phyloP scores from a whole-genome alignment of 2,113 vertebrate genomes.

The Plectropomus leopardus region DNA sequence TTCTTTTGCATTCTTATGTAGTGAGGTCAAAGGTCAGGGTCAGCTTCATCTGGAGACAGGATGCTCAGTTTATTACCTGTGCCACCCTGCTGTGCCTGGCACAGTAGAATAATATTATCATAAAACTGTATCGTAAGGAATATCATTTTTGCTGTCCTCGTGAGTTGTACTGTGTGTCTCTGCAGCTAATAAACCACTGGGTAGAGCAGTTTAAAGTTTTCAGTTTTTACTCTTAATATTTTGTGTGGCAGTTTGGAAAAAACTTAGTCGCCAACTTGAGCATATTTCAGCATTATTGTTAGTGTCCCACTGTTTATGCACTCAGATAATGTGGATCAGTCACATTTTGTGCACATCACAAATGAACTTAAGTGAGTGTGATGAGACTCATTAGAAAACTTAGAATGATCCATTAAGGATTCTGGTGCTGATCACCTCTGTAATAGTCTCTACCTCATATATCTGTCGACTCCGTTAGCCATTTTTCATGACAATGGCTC shows the following conservation, averaged over 20 bases:
- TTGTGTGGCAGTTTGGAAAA: background rate
- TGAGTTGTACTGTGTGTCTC: background rate
- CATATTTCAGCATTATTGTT: conserved; percentile 18
- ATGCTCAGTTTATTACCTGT: background rate
- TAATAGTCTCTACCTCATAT: conserved; percentile 57
- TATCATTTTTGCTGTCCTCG: background rate
- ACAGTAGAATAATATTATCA: background rate
- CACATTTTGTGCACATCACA: conserved; percentile 46
- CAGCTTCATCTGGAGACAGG: conserved; percentile 12
- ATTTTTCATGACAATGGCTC: conserved; percentile 59
- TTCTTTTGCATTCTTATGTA: background rate
- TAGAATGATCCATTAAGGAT: conserved; percentile 42
- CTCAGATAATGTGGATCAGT: conserved; percentile 29
- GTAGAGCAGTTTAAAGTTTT: background rate
- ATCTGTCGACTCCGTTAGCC: conserved; percentile 45
- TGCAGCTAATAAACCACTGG: conserved; percentile 6
- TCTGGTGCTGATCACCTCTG: conserved; percentile 44
- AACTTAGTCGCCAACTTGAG: background rate
- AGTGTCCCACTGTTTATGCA: conserved; percentile 5
- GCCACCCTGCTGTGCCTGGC: background rate
- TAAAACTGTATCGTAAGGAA: background rate
- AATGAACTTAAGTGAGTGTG: conserved; percentile 34
- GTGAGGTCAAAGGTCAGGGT: conserved; percentile 24
- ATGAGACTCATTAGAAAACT: conserved; percentile 60
- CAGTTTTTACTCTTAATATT: conserved; percentile 4